phyloP scores from a whole-genome alignment of 2,888 invertebrate genomes.

The Eurytoma adleriae region DNA sequence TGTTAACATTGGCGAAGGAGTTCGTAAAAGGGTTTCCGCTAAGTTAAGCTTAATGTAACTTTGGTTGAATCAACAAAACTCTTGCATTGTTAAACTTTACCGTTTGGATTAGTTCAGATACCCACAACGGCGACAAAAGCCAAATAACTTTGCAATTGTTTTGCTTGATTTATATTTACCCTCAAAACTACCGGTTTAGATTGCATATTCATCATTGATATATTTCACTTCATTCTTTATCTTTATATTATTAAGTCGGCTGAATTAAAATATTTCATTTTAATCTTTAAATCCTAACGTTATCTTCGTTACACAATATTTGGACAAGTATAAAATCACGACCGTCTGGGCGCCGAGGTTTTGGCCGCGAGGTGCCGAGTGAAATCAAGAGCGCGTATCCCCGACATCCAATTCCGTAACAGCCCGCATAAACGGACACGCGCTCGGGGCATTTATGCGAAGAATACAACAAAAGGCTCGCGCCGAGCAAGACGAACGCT shows the following conservation, averaged over 20 bases:
- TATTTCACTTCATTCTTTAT: too few relatives aligned
- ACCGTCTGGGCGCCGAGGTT: too few relatives aligned
- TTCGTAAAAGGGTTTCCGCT: conserved; percentile 23
- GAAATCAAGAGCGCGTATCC: conserved; percentile 20
- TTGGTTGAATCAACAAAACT: conserved; percentile 31
- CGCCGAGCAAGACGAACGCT: neutral
- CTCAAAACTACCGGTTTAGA: conserved; percentile 11
- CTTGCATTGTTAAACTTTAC: conserved; percentile 39
- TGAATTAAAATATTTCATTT: too few relatives aligned
- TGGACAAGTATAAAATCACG: too few relatives aligned
- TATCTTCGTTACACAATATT: neutral
- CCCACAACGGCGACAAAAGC: conserved; percentile 26
- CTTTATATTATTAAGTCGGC: conserved; percentile 25
- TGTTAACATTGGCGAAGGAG: conserved; percentile 8
- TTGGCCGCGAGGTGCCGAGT: neutral
- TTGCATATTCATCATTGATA: too few relatives aligned
- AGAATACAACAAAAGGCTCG: neutral
- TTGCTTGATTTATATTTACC: conserved; percentile 11
- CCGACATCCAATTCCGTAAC: neutral
- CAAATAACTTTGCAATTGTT: conserved; percentile 13
- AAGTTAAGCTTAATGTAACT: conserved; percentile 36
- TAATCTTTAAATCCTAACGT: too few relatives aligned
- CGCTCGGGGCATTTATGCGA: neutral
- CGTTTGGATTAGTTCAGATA: conserved; percentile 33
- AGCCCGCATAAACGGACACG: conserved; percentile 1